Conservation (phyloP, 2,113 vertebrate genomes). For the Trichechus manatus region DNA sequence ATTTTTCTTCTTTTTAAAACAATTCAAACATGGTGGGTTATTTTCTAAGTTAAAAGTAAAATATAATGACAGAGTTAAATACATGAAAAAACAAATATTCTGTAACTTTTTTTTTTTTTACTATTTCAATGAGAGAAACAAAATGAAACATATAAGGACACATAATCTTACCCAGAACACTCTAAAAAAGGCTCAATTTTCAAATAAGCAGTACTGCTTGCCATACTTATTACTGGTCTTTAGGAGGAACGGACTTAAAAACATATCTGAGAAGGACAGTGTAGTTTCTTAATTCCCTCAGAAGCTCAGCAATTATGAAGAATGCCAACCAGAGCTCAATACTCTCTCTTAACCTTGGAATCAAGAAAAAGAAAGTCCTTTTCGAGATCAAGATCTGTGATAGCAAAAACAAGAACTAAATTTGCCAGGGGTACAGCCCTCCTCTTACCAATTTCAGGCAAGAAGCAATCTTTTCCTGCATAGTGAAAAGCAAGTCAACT, state of each 20-base stretch:
- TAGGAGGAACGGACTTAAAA: constrained; percentile 65
- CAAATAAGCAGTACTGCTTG: not conserved
- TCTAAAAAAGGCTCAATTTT: not conserved
- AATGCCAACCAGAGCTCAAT: constrained; percentile 56
- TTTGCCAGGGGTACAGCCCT: constrained; percentile 25
- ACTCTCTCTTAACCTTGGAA: constrained; percentile 62
- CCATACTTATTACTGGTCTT: constrained; percentile 40
- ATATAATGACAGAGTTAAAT: not conserved
- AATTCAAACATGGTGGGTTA: not conserved
- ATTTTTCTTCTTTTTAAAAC: not conserved
- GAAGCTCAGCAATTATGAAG: constrained; percentile 52
- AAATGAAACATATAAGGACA: constrained; percentile 2
- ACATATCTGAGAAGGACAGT: constrained; percentile 33
- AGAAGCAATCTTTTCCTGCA: constrained; percentile 56
- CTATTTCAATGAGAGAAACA: constrained; percentile 36
- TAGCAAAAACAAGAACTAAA: constrained; percentile 72
- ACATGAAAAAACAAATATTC: constrained; percentile 7
- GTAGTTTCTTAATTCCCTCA: not conserved
- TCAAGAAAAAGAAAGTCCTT: constrained; percentile 61
- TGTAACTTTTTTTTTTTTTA: not conserved
- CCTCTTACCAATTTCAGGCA: constrained; percentile 62
- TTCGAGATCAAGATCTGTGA: constrained; percentile 65
- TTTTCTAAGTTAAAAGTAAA: not conserved
- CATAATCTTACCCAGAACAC: not conserved
- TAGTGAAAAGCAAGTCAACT: constrained; percentile 58